Percentiles rank a stretch among this genome's conserved stretches.
These are phyloP conservation scores for Poliocrania exsul DNA, from an alignment of 2,797 vertebrate species.

Conservation along the genomic window DNA sequence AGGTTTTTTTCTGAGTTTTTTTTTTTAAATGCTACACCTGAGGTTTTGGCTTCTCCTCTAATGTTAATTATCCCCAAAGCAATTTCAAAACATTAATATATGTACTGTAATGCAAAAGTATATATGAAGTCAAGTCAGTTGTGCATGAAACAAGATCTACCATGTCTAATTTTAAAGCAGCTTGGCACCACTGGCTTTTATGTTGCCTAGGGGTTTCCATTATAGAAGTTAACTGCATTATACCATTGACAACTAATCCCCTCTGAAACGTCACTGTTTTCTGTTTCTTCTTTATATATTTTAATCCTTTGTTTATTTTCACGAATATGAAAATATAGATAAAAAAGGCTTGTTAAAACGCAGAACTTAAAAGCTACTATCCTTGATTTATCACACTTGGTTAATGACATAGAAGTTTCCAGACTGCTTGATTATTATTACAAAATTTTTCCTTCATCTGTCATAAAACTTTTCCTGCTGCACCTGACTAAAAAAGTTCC, in stretches of 20 bases:
- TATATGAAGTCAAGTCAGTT: slow-evolving; percentile 21
- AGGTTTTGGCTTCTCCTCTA: neutral
- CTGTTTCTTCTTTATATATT: neutral
- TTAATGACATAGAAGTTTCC: neutral
- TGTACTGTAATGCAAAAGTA: neutral
- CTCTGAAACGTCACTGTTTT: neutral
- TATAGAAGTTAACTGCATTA: neutral
- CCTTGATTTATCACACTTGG: neutral
- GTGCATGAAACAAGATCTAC: neutral
- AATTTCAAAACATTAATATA: slow-evolving; percentile 44
- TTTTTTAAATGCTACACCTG: neutral
- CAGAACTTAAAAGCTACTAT: neutral
- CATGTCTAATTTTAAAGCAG: slow-evolving; percentile 51
- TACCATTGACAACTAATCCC: slow-evolving; percentile 9
- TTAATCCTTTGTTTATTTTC: slow-evolving; percentile 38
- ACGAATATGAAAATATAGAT: slow-evolving; percentile 26
- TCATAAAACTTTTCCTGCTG: neutral
- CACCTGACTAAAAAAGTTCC: neutral
- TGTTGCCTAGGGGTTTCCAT: slow-evolving; percentile 11
- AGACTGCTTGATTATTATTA: neutral
- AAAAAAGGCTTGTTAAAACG: neutral
- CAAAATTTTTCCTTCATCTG: slow-evolving; percentile 23
- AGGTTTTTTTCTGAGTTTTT: neutral
- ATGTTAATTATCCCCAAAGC: slow-evolving; percentile 23
- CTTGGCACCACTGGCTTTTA: neutral